Conservation (phyloP, 2,888 invertebrate species). For the Trissolcus japonicus region DNA sequence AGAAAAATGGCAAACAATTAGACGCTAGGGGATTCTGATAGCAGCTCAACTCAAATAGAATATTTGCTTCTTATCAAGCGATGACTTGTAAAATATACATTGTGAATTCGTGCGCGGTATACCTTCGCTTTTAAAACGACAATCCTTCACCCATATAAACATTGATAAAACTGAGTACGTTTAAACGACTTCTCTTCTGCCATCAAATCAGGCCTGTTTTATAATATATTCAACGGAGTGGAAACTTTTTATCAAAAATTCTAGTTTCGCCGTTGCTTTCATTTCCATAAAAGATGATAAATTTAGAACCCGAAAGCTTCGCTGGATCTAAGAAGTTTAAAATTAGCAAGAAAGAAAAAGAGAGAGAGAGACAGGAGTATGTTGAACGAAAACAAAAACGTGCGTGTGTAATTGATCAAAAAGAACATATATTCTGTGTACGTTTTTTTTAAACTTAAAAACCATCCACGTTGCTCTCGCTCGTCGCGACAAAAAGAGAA, state of each 20-base stretch:
- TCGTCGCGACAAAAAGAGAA: background rate
- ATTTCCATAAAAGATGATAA: conserved; percentile 2
- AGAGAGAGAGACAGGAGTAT: too few species aligned
- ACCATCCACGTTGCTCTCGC: background rate
- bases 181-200: conserved; percentile 21
- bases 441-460: too few species aligned
- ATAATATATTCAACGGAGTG: too few species aligned
- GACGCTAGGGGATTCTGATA: background rate
- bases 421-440: too few species aligned
- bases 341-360: too few species aligned
- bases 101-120: conserved; percentile 6
- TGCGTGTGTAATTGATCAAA: too few species aligned
- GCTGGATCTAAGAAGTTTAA: too few species aligned
- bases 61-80: conserved; percentile 26
- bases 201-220: too few species aligned
- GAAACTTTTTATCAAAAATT: background rate
- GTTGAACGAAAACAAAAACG: too few species aligned
- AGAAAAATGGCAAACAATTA: background rate
- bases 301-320: background rate
- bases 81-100: conserved; percentile 18
- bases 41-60: conserved; percentile 1
- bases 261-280: background rate
- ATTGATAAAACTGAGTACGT: conserved; percentile 4
- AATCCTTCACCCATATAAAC: conserved; percentile 36
- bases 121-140: conserved; percentile 11